Conservation (phyloP, 2,888 invertebrate species). For the Melieria omissa region DNA sequence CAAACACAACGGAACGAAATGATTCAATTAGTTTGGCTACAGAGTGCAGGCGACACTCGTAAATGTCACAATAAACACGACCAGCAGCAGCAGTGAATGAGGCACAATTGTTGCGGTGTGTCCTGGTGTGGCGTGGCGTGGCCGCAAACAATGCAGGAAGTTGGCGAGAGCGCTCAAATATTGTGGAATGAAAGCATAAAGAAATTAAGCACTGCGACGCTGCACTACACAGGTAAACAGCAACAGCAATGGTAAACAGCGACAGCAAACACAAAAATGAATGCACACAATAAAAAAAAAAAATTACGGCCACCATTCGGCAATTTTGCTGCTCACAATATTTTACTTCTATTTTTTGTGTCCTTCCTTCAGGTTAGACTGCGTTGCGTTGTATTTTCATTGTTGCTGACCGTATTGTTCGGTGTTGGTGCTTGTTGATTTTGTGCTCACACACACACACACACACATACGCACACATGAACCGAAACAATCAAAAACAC, state of each 20-base stretch:
- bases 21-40: conserved; percentile 36
- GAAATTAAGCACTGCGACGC: too few relatives aligned
- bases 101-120: too few relatives aligned
- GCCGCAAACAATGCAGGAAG: too few relatives aligned
- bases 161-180: too few relatives aligned
- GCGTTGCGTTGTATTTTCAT: not conserved
- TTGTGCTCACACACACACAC: not conserved
- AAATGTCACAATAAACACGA: not conserved
- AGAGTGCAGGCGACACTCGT: conserved; percentile 16
- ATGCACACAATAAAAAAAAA: not conserved
- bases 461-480: not conserved
- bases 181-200: too few relatives aligned
- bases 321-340: too few relatives aligned
- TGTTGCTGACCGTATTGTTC: not conserved
- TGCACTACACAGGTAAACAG: too few relatives aligned
- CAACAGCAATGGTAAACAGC: too few relatives aligned
- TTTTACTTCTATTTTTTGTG: not conserved
- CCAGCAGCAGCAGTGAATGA: not conserved
- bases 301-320: too few relatives aligned
- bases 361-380: not conserved
- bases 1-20: conserved; percentile 16
- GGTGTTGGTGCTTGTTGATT: not conserved
- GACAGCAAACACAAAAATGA: not conserved
- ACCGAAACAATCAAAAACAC: too few relatives aligned
- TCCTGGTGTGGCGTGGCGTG: too few relatives aligned